phyloP scores from a whole-genome alignment of 1,140 invertebrate species.

The Euwallacea fornicatus region DNA sequence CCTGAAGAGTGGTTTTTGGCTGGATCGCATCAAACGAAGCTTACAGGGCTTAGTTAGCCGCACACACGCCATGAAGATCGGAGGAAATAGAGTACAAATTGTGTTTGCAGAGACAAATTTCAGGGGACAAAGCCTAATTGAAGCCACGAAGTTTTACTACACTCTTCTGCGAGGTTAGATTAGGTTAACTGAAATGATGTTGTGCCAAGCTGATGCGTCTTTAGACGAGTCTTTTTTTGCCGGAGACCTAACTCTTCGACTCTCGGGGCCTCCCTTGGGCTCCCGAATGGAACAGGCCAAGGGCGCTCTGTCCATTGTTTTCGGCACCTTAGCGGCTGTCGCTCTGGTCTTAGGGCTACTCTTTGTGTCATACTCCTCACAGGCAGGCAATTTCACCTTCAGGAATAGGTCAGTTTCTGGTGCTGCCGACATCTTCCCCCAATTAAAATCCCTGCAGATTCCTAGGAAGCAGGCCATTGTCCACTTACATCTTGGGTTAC shows the following conservation, averaged over 20 bases:
- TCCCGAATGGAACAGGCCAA: neutral
- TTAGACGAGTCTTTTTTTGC: constrained; percentile 8
- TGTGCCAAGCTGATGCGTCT: neutral
- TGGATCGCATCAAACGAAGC: neutral
- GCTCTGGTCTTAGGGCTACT: constrained; percentile 6
- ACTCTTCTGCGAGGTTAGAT: constrained; percentile 1
- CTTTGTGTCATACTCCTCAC: constrained; percentile 8
- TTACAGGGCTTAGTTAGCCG: neutral
- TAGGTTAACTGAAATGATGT: neutral
- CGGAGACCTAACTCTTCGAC: neutral
- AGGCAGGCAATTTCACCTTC: neutral
- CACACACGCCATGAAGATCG: constrained; percentile 10
- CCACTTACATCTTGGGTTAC: constrained; percentile 20
- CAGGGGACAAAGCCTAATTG: constrained; percentile 6
- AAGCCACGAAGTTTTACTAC: constrained; percentile 6
- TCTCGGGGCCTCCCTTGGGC: neutral
- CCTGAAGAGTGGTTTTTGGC: neutral
- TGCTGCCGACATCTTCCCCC: neutral
- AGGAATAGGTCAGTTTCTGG: constrained; percentile 6
- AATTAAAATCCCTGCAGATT: constrained; percentile 9
- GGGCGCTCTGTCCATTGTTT: neutral
- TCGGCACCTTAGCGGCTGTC: constrained; percentile 4
- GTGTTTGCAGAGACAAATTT: constrained; percentile 9
- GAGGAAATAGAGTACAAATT: neutral
- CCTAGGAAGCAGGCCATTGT: constrained; percentile 1